These are phyloP conservation scores for Chaetops frenatus DNA, from an alignment of 2,113 vertebrate genomes.

Conservation along the genomic window DNA sequence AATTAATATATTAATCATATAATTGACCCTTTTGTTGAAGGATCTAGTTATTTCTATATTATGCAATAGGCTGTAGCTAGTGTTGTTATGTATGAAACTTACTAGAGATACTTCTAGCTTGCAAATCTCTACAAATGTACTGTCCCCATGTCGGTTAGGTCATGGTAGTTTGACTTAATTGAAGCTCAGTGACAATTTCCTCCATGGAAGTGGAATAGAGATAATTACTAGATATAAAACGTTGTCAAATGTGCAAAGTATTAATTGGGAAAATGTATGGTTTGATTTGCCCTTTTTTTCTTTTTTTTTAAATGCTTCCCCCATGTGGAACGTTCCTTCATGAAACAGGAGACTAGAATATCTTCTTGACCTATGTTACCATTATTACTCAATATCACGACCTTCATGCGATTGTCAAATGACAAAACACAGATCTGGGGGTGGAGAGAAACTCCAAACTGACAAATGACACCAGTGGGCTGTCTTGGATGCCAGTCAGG, in stretches of 20 bases:
- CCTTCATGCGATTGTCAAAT: slow-evolving; percentile 31
- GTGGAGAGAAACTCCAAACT: slow-evolving; percentile 1
- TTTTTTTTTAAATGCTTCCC: not conserved
- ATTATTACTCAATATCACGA: slow-evolving; percentile 17
- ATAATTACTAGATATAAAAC: not conserved
- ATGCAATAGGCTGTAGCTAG: not conserved
- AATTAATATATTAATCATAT: not conserved
- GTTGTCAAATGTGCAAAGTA: not conserved
- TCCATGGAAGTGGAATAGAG: not conserved
- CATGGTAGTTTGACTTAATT: not conserved
- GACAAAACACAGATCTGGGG: slow-evolving; percentile 9
- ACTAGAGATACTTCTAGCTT: not conserved
- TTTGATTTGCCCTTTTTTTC: not conserved
- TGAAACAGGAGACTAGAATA: not conserved
- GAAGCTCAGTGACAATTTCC: not conserved
- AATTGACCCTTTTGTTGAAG: not conserved
- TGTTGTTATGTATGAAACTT: not conserved
- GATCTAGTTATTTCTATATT: not conserved
- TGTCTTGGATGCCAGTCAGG: not conserved
- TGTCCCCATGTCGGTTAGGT: not conserved
- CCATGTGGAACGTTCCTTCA: not conserved
- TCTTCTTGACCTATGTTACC: slow-evolving; percentile 35
- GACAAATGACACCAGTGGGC: not conserved
- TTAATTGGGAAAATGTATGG: not conserved
- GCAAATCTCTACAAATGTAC: not conserved